A percentile compares a stretch with the other conserved stretches of the same genome.
phyloP scores from a whole-genome alignment of 2,113 vertebrate genomes.

The Dendrocopos noguchii region DNA sequence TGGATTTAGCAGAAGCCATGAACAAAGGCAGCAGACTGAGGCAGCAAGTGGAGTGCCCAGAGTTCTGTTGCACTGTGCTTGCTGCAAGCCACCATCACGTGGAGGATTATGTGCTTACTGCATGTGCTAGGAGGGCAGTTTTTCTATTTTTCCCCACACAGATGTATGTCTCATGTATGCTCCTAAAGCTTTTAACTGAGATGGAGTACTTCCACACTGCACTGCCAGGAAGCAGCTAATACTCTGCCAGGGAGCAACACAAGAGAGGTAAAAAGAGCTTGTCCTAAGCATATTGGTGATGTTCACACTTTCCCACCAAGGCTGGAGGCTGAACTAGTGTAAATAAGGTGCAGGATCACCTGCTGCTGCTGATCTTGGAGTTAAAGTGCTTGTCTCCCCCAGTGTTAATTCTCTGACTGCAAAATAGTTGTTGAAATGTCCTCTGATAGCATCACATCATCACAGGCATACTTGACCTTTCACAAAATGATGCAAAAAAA shows the following conservation, averaged over 20 bases:
- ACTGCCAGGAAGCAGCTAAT: neutral
- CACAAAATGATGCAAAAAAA: slow-evolving; percentile 41
- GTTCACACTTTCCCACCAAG: neutral
- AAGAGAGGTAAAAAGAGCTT: neutral
- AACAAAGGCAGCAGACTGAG: slow-evolving; percentile 4
- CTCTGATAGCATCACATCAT: neutral
- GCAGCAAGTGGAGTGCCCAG: neutral
- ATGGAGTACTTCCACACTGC: neutral
- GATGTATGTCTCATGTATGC: neutral
- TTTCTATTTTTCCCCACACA: neutral
- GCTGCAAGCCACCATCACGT: neutral
- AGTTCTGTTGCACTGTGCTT: neutral
- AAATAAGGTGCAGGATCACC: neutral
- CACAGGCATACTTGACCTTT: neutral
- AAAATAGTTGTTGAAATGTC: neutral
- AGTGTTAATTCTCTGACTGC: neutral
- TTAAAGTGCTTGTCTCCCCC: neutral
- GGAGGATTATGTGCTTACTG: slow-evolving; percentile 5
- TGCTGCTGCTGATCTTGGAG: neutral
- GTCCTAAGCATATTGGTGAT: neutral
- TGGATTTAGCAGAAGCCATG: neutral
- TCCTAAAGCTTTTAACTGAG: neutral
- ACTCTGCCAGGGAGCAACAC: neutral
- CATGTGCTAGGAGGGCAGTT: neutral
- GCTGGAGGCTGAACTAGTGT: neutral